phyloP scores from a whole-genome alignment of 2,888 invertebrate genomes.

The Ectemnius lituratus region DNA sequence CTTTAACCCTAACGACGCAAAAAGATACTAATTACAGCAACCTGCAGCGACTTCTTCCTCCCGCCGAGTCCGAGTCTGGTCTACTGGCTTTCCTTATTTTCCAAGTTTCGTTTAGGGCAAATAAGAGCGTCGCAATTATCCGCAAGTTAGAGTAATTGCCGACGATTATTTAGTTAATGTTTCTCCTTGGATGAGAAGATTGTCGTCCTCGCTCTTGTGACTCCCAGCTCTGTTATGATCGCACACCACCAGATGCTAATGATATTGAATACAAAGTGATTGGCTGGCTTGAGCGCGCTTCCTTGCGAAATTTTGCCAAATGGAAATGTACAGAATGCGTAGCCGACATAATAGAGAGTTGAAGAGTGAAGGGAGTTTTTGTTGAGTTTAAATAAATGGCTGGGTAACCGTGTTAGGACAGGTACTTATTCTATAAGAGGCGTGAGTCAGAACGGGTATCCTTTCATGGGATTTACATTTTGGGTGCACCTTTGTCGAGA shows the following conservation, averaged over 20 bases:
- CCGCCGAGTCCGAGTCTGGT: not conserved
- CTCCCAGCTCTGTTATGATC: not conserved
- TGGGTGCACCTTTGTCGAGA: too few species aligned
- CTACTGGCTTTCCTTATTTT: slow-evolving; percentile 53
- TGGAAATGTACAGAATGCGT: too few species aligned
- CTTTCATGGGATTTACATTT: too few species aligned
- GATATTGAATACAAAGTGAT: not conserved
- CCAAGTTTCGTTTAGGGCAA: slow-evolving; percentile 35
- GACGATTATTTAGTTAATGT: slow-evolving; percentile 25
- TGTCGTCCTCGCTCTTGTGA: slow-evolving; percentile 11
- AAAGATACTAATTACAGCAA: slow-evolving; percentile 56
- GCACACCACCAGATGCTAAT: not conserved
- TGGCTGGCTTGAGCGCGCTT: slow-evolving; percentile 19
- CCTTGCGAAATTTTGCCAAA: not conserved
- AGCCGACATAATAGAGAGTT: too few species aligned
- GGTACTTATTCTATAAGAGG: too few species aligned
- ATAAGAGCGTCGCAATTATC: slow-evolving; percentile 31
- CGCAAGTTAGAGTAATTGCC: slow-evolving; percentile 40
- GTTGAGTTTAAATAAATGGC: too few species aligned
- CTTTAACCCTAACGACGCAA: slow-evolving; percentile 55
- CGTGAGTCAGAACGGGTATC: too few species aligned
- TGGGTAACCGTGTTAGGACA: too few species aligned
- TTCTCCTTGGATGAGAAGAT: slow-evolving; percentile 22
- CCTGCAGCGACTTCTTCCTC: slow-evolving; percentile 32
- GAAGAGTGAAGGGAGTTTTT: too few species aligned